Conservation (phyloP, 2,113 vertebrate species). For the Pseudorasbora parva region DNA sequence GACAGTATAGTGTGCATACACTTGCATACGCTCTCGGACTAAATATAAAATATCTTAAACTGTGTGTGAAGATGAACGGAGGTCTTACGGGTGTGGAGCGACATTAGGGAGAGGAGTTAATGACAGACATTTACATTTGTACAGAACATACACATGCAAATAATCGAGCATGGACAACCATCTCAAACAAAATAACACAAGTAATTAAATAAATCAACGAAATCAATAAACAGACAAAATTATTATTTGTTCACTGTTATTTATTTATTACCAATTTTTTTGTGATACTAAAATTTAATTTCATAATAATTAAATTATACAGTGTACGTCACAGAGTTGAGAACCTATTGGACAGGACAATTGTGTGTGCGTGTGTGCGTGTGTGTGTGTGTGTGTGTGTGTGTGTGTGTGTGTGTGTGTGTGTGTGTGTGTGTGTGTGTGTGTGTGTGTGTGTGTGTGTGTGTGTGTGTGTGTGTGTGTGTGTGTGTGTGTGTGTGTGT, state of each 20-base stretch:
- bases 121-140: too few species aligned
- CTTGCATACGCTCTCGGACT: too few species aligned
- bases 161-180: not conserved
- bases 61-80: too few species aligned
- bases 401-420: not conserved
- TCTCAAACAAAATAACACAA: not conserved
- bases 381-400: too few species aligned
- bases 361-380: too few species aligned
- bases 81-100: too few species aligned
- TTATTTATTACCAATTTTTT: not conserved
- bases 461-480: slow-evolving; percentile 58
- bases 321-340: slow-evolving; percentile 27
- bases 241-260: too few species aligned
- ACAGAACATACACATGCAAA: too few species aligned
- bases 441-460: not conserved
- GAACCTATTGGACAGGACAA: slow-evolving; percentile 18
- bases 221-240: not conserved
- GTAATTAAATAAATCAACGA: not conserved
- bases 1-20: too few species aligned
- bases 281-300: not conserved
- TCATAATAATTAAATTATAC: slow-evolving; percentile 27
- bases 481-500: slow-evolving; percentile 61
- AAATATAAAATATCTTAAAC: too few species aligned
- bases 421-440: not conserved
- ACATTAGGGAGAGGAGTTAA: too few species aligned